These are phyloP conservation scores for Gisinianus flammeolus DNA, from an alignment of 2,888 invertebrate genomes.

Conservation along the genomic window DNA sequence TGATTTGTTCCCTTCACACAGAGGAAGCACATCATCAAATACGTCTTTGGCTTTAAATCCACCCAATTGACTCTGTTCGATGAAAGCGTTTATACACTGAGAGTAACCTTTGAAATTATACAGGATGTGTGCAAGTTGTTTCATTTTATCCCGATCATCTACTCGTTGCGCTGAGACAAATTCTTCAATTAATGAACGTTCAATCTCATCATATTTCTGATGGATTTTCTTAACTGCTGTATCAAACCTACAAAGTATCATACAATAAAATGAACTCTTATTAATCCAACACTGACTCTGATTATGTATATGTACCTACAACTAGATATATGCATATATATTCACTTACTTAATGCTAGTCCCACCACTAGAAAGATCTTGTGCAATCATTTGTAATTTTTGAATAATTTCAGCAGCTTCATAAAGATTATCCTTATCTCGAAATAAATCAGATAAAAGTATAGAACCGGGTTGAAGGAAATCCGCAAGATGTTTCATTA, in stretches of 20 bases:
- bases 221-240: constrained; percentile 84
- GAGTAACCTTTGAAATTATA: constrained; percentile 96
- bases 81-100: constrained; percentile 94
- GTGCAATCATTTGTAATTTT: constrained; percentile 92
- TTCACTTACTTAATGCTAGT: constrained; percentile 69
- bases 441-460: constrained; percentile 83
- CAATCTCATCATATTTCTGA: constrained; percentile 87
- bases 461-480: constrained; percentile 82
- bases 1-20: constrained; percentile 85
- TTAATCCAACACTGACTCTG: too few species aligned
- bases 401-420: constrained; percentile 98
- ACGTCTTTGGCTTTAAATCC: constrained; percentile 86
- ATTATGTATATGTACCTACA: too few species aligned
- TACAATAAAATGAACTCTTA: neutral
- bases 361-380: constrained; percentile 73
- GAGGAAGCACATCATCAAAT: constrained; percentile 84
- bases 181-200: constrained; percentile 88
- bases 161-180: constrained; percentile 88
- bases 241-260: constrained; percentile 68
- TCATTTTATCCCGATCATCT: constrained; percentile 87
- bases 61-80: constrained; percentile 93
- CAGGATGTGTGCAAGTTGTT: constrained; percentile 86
- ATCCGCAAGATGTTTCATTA: constrained; percentile 90
- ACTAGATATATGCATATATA: too few species aligned
- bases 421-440: constrained; percentile 73